Percentiles rank a stretch among this genome's conserved stretches.
Conservation (phyloP, 2,797 vertebrate species). For the Podarcis siculus region DNA sequence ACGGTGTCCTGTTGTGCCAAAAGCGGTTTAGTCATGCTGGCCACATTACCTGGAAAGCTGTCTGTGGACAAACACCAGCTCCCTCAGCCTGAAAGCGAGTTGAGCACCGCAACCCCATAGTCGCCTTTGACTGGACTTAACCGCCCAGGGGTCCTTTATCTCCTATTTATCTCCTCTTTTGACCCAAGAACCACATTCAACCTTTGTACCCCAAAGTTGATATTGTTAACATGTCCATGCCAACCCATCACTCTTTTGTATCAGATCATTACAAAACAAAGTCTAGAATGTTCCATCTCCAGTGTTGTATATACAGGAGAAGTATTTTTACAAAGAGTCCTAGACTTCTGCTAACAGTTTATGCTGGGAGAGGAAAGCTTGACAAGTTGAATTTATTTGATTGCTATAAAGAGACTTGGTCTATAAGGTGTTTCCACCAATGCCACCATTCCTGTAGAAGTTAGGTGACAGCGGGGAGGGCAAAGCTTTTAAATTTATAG, state of each 20-base stretch:
- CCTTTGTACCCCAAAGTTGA: too few species aligned
- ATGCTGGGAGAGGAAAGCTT: background rate
- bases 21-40: too few species aligned
- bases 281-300: background rate
- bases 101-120: too few species aligned
- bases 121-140: too few species aligned
- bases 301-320: background rate
- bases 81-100: too few species aligned
- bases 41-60: too few species aligned
- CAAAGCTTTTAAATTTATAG: background rate
- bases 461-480: background rate
- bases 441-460: background rate
- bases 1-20: too few species aligned
- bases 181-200: too few species aligned
- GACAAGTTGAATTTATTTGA: conserved; percentile 18
- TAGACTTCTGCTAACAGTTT: conserved; percentile 18
- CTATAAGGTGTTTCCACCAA: background rate
- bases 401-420: conserved; percentile 7
- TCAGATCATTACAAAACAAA: background rate
- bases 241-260: background rate
- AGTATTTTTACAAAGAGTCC: conserved; percentile 32
- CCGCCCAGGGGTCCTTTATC: too few species aligned
- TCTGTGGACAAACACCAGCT: too few species aligned
- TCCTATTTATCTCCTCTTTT: too few species aligned
- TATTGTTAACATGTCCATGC: too few species aligned